Conservation (phyloP, 2,888 invertebrate species). For the Eupithecia inturbata region DNA sequence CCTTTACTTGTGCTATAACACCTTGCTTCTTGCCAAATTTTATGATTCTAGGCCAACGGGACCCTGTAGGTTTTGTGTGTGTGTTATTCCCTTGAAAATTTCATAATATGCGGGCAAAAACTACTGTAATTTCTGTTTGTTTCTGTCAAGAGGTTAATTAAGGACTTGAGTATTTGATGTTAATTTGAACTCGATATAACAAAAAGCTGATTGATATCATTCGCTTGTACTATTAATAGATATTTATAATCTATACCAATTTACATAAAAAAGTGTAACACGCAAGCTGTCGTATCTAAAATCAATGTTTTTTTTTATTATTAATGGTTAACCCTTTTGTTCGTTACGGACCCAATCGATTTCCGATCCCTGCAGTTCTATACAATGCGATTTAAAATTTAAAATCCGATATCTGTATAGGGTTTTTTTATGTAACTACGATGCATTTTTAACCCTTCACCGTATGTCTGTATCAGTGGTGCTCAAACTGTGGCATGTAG, state of each 20-base stretch:
- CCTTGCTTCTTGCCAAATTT: too few species aligned
- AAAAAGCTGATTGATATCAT: neutral
- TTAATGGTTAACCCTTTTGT: conserved; percentile 81
- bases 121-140: too few species aligned
- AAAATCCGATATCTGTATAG: conserved; percentile 83
- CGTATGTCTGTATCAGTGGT: conserved; percentile 70
- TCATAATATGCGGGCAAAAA: too few species aligned
- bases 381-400: conserved; percentile 85
- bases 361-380: conserved; percentile 76
- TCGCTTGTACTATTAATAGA: neutral
- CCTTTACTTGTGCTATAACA: too few species aligned
- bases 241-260: conserved; percentile 42
- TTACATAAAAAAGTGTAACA: conserved; percentile 51
- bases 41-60: too few species aligned
- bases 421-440: conserved; percentile 77
- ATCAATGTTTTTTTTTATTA: conserved; percentile 76
- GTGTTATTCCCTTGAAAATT: too few species aligned
- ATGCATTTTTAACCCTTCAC: conserved; percentile 84
- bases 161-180: too few species aligned
- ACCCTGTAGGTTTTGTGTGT: too few species aligned
- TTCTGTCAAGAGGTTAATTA: too few species aligned
- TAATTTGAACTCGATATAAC: too few species aligned
- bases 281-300: conserved; percentile 77
- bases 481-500: conserved; percentile 53
- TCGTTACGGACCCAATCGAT: conserved; percentile 79